Percentiles rank a stretch among this genome's conserved stretches.
phyloP scores from a whole-genome alignment of 2,888 invertebrate genomes.

The Drosophila mulleri region DNA sequence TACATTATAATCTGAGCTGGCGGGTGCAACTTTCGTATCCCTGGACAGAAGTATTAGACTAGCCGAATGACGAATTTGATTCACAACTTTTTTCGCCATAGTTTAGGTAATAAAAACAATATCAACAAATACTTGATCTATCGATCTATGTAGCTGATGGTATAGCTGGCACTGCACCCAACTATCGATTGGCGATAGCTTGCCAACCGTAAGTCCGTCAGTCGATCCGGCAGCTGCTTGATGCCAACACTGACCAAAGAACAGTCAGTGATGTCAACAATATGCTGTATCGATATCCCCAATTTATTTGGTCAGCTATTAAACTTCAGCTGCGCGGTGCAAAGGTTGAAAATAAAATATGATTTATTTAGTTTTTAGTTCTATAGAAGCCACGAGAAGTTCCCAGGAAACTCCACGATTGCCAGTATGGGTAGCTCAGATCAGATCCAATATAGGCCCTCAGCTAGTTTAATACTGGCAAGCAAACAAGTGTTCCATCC shows the following conservation, averaged over 20 bases:
- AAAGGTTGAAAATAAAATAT: slow-evolving; percentile 46
- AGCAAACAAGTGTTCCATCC: slow-evolving; percentile 27
- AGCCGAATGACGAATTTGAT: slow-evolving; percentile 88
- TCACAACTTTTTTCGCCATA: slow-evolving; percentile 64
- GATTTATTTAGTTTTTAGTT: background rate
- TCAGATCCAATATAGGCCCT: slow-evolving; percentile 60
- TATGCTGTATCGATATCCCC: slow-evolving; percentile 5
- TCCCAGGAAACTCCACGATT: no score
- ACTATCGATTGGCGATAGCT: slow-evolving; percentile 16
- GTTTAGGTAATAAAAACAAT: slow-evolving; percentile 28
- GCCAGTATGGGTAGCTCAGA: slow-evolving; percentile 18
- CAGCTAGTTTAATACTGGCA: slow-evolving; percentile 75
- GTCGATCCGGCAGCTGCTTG: background rate
- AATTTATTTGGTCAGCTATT: slow-evolving; percentile 15
- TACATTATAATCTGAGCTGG: slow-evolving; percentile 72
- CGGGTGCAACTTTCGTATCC: slow-evolving; percentile 22
- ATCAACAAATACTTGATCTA: slow-evolving; percentile 7
- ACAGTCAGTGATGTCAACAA: background rate
- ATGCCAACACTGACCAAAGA: background rate
- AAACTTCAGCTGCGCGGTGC: slow-evolving; percentile 25
- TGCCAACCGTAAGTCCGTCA: no score
- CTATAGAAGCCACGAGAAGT: background rate
- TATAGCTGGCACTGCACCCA: background rate
- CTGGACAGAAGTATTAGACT: slow-evolving; percentile 88
- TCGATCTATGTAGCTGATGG: slow-evolving; percentile 21